Conservation (phyloP, 2,113 vertebrate species). For the Mustela nigripes region DNA sequence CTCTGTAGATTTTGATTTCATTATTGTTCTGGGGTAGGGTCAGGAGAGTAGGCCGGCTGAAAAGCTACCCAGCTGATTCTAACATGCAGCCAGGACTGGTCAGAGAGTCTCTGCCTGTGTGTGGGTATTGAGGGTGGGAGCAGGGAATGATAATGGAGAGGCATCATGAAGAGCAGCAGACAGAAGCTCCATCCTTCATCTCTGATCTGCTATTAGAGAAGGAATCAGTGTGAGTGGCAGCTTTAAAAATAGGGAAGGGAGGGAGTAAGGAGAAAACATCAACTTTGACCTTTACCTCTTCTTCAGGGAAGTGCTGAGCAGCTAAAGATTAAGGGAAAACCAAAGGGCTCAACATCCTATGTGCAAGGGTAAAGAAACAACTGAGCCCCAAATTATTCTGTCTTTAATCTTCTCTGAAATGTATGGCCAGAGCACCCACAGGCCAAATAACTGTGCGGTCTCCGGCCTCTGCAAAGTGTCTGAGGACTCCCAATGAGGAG, state of each 20-base stretch:
- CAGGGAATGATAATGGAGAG: not conserved
- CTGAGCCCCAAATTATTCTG: not conserved
- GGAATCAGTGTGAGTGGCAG: not conserved
- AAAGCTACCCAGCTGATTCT: not conserved
- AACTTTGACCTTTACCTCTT: conserved; percentile 43
- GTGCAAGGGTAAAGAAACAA: not conserved
- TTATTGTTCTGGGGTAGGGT: not conserved
- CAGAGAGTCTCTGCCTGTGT: not conserved
- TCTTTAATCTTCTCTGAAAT: not conserved
- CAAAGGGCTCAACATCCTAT: not conserved
- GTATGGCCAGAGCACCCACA: not conserved
- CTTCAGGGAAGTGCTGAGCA: conserved; percentile 39
- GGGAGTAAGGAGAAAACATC: not conserved
- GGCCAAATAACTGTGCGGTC: not conserved
- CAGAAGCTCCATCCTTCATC: not conserved
- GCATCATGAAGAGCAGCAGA: not conserved
- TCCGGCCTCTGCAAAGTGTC: conserved; percentile 16
- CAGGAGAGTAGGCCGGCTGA: not conserved
- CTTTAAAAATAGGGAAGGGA: not conserved
- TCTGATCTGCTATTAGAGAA: conserved; percentile 22
- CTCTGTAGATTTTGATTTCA: not conserved
- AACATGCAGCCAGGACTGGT: not conserved
- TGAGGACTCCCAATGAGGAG: not conserved
- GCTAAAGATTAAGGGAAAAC: conserved; percentile 32
- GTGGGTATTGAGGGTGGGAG: too few relatives aligned